Evolutionary conservation across 1,140 invertebrate genomes (phyloP), one percentile per base, ranked within the genome.

Genomic region (Muscidifurax raptorellus): DNA sequence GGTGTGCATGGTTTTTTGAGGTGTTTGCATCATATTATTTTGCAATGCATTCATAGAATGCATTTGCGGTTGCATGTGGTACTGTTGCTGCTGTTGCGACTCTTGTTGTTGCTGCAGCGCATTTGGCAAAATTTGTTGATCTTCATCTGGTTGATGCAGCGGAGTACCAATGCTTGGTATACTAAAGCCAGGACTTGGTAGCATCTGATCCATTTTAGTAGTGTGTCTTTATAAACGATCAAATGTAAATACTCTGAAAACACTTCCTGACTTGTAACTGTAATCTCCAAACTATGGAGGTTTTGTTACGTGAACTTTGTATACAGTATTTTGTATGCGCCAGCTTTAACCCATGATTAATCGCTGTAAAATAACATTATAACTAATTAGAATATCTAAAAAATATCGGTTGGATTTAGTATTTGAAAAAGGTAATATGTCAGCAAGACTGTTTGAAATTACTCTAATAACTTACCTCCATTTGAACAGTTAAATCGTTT

Each of bases 101-200:
- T 94, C 93, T 82, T 95, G 95, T 87, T 97, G 96, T 87, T 96
- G 96, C 88, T 97, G 96, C 77, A 97, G 92, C 12, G 96, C 96
- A 94, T 96, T 96, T 64, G 97, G 96, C 64, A 97, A 92, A 90
- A 97, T 97, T 91, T 96, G 95, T 91, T 97, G 97, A 92, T 98
- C 97, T 92, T 98, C 97, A 90, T 98, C 97, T n/a, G 97, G 96
- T 88, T 98, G 97, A 93, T 98, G 97, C 25, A 97, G 90, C 9
- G 97, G 97, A 3, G 97, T 98, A 78, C 97, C 97, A 90, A 98
- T 97, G 90, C 97, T 97, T 78, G 97, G 97, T 92, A 98, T 97
- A 86, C 96, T 97, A 89, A 96, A 97, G 69, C 96, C 97, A 3
- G 97, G 97, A 94, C 97, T 98, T 22, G 96, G 96, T 86, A 98